Evolutionary conservation across 2,797 vertebrate species (phyloP).

Genomic region (Hozukius guyotensis): DNA sequence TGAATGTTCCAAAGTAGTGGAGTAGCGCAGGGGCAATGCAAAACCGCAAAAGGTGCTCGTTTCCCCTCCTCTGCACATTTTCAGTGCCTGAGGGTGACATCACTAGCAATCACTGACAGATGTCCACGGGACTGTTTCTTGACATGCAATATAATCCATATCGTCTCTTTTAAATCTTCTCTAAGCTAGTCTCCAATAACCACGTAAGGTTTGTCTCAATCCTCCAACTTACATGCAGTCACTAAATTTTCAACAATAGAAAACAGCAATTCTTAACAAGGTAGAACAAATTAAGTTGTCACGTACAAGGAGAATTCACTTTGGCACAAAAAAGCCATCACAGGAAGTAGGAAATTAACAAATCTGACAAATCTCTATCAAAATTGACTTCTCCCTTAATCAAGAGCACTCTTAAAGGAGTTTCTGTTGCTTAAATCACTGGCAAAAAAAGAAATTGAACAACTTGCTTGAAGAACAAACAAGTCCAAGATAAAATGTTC

Average conservation of each 20-base stretch:
- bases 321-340: background rate
- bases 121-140: conserved; percentile 42
- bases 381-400: background rate
- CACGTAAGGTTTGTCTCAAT: background rate
- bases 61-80: conserved; percentile 47
- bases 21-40: conserved; percentile 10
- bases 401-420: background rate
- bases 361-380: background rate
- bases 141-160: conserved; percentile 44
- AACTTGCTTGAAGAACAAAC: background rate
- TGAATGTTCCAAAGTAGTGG: conserved; percentile 55
- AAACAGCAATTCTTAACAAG: background rate
- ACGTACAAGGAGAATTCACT: background rate
- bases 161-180: conserved; percentile 7
- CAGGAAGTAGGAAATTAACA: background rate
- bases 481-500: background rate
- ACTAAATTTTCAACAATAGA: background rate
- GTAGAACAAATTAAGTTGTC: background rate
- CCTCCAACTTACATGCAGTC: background rate
- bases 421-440: background rate
- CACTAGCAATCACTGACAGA: conserved; percentile 69
- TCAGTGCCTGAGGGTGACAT: conserved; percentile 65
- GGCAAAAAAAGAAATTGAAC: background rate
- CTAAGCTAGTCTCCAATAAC: background rate
- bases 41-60: conserved; percentile 38